These are phyloP conservation scores for Cichladusa arquata DNA, from an alignment of 2,113 vertebrate genomes.

Conservation along the genomic window DNA sequence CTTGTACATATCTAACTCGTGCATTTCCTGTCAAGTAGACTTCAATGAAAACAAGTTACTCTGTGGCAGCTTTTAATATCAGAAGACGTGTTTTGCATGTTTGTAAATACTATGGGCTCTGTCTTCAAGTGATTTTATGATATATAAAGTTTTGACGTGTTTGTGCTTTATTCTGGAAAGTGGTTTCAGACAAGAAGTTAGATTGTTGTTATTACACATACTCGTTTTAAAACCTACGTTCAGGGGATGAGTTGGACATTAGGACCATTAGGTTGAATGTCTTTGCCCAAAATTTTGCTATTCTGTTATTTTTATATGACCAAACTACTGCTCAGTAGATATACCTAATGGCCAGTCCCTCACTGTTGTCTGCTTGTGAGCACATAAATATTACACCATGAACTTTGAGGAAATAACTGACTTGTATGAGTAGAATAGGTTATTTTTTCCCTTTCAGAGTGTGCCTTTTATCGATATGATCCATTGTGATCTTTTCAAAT, in stretches of 20 bases:
- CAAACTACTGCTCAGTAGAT: background rate
- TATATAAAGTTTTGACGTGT: background rate
- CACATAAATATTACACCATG: background rate
- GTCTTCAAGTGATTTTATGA: background rate
- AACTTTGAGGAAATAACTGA: background rate
- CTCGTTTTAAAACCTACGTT: background rate
- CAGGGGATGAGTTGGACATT: background rate
- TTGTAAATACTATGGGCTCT: background rate
- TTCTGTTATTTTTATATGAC: background rate
- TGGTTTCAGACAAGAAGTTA: background rate
- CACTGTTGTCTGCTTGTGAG: background rate
- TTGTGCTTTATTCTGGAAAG: background rate
- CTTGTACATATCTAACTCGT: background rate
- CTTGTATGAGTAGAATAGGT: background rate
- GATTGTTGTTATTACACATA: background rate
- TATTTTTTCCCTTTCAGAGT: background rate
- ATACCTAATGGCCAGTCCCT: background rate
- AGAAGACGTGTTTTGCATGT: background rate
- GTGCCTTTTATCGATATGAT: background rate
- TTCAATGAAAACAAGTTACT: background rate
- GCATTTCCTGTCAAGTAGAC: background rate
- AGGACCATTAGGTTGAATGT: background rate
- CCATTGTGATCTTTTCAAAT: background rate
- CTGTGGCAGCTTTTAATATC: background rate
- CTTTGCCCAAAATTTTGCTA: background rate